Conservation (phyloP, 1,140 invertebrate genomes). For the Thalassaphorura encarpata region DNA sequence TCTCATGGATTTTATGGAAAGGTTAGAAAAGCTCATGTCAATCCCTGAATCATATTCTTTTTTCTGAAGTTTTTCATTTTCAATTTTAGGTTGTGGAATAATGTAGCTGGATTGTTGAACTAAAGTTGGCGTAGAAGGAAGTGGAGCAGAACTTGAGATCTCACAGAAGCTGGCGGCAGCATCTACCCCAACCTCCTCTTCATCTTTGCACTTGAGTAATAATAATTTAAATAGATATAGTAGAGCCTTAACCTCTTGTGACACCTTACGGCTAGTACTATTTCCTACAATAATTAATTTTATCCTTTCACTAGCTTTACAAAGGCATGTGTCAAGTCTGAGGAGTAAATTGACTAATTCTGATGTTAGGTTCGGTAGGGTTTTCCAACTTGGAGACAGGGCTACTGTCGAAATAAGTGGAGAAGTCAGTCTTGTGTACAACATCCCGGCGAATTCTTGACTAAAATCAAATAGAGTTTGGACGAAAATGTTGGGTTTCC, state of each 20-base stretch:
- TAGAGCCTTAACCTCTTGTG: slow-evolving; percentile 5
- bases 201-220: not conserved
- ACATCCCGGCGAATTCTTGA: not conserved
- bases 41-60: slow-evolving; percentile 7
- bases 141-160: not conserved
- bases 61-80: not conserved
- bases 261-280: not conserved
- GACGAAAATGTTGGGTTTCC: slow-evolving; percentile 16
- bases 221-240: slow-evolving; percentile 10
- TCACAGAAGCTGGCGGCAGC: not conserved
- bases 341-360: slow-evolving; percentile 12
- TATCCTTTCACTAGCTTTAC: slow-evolving; percentile 8
- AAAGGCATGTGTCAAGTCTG: slow-evolving; percentile 10
- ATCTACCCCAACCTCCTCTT: slow-evolving; percentile 1
- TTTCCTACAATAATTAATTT: slow-evolving; percentile 13
- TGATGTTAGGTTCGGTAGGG: slow-evolving; percentile 6
- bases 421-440: slow-evolving; percentile 7
- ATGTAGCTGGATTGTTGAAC: not conserved
- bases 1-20: not conserved
- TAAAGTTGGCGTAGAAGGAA: not conserved
- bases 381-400: slow-evolving; percentile 4
- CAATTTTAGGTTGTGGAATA: not conserved
- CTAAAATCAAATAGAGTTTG: slow-evolving; percentile 20
- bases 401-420: slow-evolving; percentile 3
- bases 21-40: not conserved